Base-by-base conservation (phyloP, 2,797 vertebrate genomes). In the Scleropages formosus region DNA sequence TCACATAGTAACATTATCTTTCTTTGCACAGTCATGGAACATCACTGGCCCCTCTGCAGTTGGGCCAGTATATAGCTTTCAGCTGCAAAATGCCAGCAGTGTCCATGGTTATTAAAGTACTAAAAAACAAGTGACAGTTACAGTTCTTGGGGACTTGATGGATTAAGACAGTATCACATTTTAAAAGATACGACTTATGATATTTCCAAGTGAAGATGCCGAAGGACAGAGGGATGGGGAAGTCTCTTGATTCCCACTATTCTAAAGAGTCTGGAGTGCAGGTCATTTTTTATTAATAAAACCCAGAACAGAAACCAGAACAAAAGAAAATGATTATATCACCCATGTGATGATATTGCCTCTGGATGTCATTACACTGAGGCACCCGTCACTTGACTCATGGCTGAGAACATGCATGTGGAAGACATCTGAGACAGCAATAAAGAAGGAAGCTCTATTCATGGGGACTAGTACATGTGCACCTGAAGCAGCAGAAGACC, bases 21-120 rank as follows among this genome's bases (percentile, higher is more conserved):
- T 39, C 2, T 39, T 39, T 39, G 31, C 39, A 2, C 46, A 46
- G 39, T 66, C 22, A 39, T 66, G 64, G 39, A 18, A 26, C 27
- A 39, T 47, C n/a, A 13, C 39, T 68, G 68, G n/a, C 12, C 0
- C 46, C 13, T 24, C 39, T 46, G 9, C 65, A 22, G 10, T n/a
- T 13, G 11, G 44, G 39, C 44, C n/a, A 67, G 18, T 67, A 46
- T 49, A 68, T 24, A 46, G 39, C 22, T 22, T 68, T 47, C 22
- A 46, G n/a, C 47, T 39, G 46, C 49, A 47, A 68, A 68, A 68
- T 68, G 65, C 46, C 65, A 68, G 6, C 44, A 47, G 65, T 68
- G 44, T 46, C 65, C 49, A 20, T 68, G 65, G 65, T 47, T 68
- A 22, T 49, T 39, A 7, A 39, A 11, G 46, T 7, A n/a, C 44